Evolutionary conservation across 2,888 invertebrate genomes (phyloP).

Genomic region (Philopedon plagiatum): DNA sequence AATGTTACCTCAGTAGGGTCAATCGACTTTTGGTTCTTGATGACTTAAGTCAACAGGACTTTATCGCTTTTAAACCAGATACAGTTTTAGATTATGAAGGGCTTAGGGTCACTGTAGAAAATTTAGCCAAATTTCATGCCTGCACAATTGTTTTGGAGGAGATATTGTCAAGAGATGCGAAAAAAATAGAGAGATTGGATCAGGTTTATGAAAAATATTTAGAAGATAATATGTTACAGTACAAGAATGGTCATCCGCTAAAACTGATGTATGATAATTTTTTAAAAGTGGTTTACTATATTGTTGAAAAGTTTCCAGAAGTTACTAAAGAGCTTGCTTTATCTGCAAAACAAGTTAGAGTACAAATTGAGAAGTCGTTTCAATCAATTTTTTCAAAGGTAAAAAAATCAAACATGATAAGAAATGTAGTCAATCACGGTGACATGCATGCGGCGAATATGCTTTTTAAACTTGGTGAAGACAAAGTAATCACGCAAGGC

Average conservation of each 20-base stretch:
- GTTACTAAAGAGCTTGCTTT: slow-evolving; percentile 6
- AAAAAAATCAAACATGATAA: slow-evolving; percentile 62
- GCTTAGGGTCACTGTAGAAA: slow-evolving; percentile 52
- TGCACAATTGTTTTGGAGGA: slow-evolving; percentile 61
- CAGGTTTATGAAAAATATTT: slow-evolving; percentile 7
- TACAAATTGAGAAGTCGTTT: slow-evolving; percentile 54
- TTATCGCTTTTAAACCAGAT: slow-evolving; percentile 24
- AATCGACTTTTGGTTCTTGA: slow-evolving; percentile 65
- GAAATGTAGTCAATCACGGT: slow-evolving; percentile 65
- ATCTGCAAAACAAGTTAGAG: slow-evolving; percentile 36
- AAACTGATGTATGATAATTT: neutral
- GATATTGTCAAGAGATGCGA: slow-evolving; percentile 45
- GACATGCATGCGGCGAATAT: slow-evolving; percentile 62
- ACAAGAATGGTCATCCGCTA: neutral
- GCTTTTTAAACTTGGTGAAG: too few relatives aligned
- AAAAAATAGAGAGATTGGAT: neutral
- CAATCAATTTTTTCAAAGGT: slow-evolving; percentile 55
- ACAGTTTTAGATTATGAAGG: slow-evolving; percentile 45
- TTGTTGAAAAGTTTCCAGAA: slow-evolving; percentile 16
- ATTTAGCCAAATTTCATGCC: slow-evolving; percentile 60
- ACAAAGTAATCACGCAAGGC: slow-evolving; percentile 53
- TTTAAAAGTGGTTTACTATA: neutral
- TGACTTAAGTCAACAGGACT: slow-evolving; percentile 58
- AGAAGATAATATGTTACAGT: neutral
- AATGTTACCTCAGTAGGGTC: slow-evolving; percentile 62